Percentiles rank a stretch among this genome's conserved stretches.
These are phyloP conservation scores for Myotis yumanensis DNA, from an alignment of 2,113 vertebrate species.

Conservation along the genomic window DNA sequence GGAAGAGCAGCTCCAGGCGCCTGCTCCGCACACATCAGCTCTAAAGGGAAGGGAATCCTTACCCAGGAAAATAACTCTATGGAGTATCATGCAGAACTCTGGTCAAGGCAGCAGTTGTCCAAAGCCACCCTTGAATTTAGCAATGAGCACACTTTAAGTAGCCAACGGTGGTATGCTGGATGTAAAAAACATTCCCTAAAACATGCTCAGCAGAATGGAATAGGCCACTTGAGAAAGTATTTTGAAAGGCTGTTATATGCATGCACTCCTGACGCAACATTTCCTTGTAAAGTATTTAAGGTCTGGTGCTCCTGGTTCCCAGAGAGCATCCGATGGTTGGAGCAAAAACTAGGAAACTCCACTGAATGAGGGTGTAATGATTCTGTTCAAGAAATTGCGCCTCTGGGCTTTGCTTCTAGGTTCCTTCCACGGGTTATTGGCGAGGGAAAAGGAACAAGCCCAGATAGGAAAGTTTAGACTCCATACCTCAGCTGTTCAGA, in stretches of 20 bases:
- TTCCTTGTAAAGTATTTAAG: not conserved
- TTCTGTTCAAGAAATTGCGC: not conserved
- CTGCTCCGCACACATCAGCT: not conserved
- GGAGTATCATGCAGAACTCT: not conserved
- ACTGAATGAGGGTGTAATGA: not conserved
- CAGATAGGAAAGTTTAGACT: not conserved
- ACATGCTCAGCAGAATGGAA: not conserved
- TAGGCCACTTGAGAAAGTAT: not conserved
- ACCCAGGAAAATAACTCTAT: conserved; percentile 15
- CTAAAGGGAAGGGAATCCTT: not conserved
- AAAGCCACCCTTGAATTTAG: not conserved
- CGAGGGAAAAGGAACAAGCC: not conserved
- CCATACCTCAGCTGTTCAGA: not conserved
- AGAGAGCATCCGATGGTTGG: not conserved
- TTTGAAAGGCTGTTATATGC: not conserved
- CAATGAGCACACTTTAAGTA: not conserved
- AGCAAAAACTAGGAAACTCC: not conserved
- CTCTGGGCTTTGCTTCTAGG: conserved; percentile 7
- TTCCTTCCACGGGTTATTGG: not conserved
- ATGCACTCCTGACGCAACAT: not conserved
- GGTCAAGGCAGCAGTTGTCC: not conserved
- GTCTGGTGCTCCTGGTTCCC: not conserved
- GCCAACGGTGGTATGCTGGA: not conserved
- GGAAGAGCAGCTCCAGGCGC: not conserved
- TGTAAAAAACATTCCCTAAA: not conserved